A percentile compares a stretch with the other conserved stretches of the same genome.
These are phyloP conservation scores for Daubentonia madagascariensis DNA, from an alignment of 2,113 vertebrate species.

Conservation along the genomic window DNA sequence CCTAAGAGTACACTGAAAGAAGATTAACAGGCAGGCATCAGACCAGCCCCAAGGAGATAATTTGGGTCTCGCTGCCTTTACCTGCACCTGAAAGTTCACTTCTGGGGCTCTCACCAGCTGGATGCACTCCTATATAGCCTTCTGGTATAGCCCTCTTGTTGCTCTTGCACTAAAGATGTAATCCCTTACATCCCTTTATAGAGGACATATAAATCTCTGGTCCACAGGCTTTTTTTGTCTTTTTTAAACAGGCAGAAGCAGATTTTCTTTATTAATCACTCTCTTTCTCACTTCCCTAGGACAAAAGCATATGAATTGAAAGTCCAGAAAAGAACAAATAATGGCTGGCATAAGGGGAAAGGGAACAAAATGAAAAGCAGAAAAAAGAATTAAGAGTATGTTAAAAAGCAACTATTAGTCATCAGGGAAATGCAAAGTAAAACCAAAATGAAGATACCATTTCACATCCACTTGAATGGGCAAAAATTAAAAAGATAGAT, in stretches of 20 bases:
- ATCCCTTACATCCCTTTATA: not conserved
- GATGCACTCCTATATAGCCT: not conserved
- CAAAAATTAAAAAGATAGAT: not conserved
- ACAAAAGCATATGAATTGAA: not conserved
- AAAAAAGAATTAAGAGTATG: not conserved
- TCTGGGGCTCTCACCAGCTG: no score
- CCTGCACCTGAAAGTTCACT: not conserved
- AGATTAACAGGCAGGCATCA: not conserved
- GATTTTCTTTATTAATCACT: not conserved
- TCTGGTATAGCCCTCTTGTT: not conserved
- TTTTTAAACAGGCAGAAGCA: not conserved
- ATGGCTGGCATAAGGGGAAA: not conserved
- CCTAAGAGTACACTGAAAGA: not conserved
- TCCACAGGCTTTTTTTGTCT: not conserved
- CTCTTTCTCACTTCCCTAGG: not conserved
- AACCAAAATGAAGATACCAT: not conserved
- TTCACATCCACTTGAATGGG: not conserved
- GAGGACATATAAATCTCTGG: not conserved
- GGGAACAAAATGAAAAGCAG: not conserved
- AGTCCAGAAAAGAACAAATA: not conserved
- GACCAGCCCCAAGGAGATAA: not conserved
- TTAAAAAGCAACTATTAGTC: not conserved
- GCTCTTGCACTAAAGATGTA: not conserved
- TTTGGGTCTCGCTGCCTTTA: not conserved
- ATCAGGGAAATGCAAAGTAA: not conserved